Evolutionary conservation across 2,113 vertebrate genomes (phyloP), one percentile per base, ranked within the genome.

Genomic region (Arenaria interpres): DNA sequence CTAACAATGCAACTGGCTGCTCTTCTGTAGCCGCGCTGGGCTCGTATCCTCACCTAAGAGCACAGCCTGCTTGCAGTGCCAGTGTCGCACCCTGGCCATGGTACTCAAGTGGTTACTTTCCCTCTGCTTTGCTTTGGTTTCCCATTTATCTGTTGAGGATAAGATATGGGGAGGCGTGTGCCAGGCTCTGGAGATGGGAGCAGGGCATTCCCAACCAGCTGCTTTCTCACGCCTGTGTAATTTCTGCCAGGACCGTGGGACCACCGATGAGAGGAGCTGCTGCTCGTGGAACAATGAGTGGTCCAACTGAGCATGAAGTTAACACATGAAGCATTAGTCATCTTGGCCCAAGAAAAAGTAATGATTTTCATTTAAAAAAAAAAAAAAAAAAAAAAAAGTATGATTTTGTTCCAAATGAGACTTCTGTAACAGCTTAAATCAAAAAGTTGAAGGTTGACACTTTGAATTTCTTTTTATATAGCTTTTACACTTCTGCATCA

Each of bases 121-220:
- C 25, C 51, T 30, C 64, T 1, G 33, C 17, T 59, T 6, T 27
- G 27, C 66, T 48, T 7, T 3, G 46, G 8, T 12, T 30, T 74
- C 20, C 0, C 14, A 0, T 30, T 12, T 19, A 0, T 24, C 43
- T 14, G 10, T 1, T 0, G 69, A 9, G 23, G 10, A 41, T 8
- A 0, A 5, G 57, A 20, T 5, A 6, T 0, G 23, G 4, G 75
- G 12, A 17, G 28, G 13, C 5, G 75, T 2, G 16, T 43, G 59
- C 43, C 13, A 4, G 39, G 12, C 74, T 18, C 18, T 10, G 23
- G 43, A 12, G 48, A 30, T 4, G 46, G 53, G 10, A 14, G 32
- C 60, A 4, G 50, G 63, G 46, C 21, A 0, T 4, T 5, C 45
- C 56, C 51, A 5, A 12, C 14, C 62, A 1, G 63, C 51, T 3